phyloP scores from a whole-genome alignment of 2,888 invertebrate genomes.

The Melipona bicolor region DNA sequence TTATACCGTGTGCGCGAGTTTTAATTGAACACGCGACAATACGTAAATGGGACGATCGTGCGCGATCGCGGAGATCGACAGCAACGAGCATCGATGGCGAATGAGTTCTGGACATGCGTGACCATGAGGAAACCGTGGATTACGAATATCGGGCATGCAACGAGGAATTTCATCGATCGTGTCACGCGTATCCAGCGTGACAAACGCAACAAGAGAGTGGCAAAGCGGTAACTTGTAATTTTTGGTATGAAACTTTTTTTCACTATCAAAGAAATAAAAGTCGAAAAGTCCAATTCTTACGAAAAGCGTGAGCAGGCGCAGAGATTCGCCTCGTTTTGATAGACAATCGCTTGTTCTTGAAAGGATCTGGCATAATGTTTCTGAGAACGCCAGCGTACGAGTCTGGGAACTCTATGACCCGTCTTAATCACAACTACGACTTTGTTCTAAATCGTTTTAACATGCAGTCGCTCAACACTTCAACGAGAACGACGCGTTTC shows the following conservation, averaged over 20 bases:
- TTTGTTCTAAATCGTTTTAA: too few species aligned
- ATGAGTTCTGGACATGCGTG: background rate
- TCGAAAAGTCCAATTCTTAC: too few species aligned
- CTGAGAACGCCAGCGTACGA: too few species aligned
- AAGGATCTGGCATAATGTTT: too few species aligned
- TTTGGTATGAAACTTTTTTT: background rate
- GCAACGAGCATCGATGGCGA: background rate
- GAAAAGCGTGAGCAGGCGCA: too few species aligned
- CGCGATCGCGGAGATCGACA: conserved; percentile 10
- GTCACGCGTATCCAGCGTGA: background rate
- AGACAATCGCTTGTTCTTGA: too few species aligned
- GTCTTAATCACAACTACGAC: too few species aligned
- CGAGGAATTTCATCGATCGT: background rate
- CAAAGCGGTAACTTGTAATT: background rate
- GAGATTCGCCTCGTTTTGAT: too few species aligned
- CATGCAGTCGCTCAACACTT: too few species aligned
- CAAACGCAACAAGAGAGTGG: background rate
- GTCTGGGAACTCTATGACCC: too few species aligned
- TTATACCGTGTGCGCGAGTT: conserved; percentile 52
- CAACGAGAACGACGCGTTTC: too few species aligned
- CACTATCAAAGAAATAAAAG: too few species aligned
- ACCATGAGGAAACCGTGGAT: background rate
- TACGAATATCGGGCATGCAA: background rate
- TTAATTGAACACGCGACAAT: conserved; percentile 68
- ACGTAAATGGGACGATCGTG: conserved; percentile 25